Evolutionary conservation across 2,888 invertebrate species (phyloP), one percentile per base, ranked within the genome.

Genomic region (Oscheius sp.): DNA sequence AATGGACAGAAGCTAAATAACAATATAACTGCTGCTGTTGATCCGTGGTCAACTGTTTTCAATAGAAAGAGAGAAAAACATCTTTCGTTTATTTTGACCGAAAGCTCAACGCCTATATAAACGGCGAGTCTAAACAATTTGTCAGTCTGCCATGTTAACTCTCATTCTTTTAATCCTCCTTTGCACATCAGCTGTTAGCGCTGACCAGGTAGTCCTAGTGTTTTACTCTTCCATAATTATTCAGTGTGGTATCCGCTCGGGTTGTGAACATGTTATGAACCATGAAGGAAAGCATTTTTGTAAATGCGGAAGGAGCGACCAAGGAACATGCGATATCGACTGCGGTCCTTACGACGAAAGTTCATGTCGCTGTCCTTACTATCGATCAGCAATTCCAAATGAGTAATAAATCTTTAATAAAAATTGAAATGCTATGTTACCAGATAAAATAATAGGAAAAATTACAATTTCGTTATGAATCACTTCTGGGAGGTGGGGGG

Each of bases 211-310:
- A 43, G n/a, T n/a, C 27, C n/a, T 27, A 6, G 12, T 16, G 29
- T 12, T 21, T 21, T 43, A 2, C 18, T 1, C 2, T 29, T 45
- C 43, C 1, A 29, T 13, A 45, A 45, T 9, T 7, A 0, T 63
- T 23, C 23, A 66, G 66, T 66, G 66, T n/a, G 66, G 66, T 25
- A 49, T 49, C 16, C 49, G 66, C 1, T 2, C n/a, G 5, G 27
- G 9, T n/a, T 66, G 66, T n/a, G 41, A 18, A 7, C 18, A 58
- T 9, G 49, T 49, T 5, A 21, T 27, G n/a, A 41, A 63, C n/a
- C 63, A 41, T 1, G 45, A 43, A 9, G 21, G 43, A 1, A 9
- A 9, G 3, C 23, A 49, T 9, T 49, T 12, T 23, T 66, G 66
- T 29, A 13, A 49, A 23, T 66, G 66, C 35, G 29, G 18, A 52